Evolutionary conservation across 1,140 invertebrate genomes (phyloP), one percentile per base, ranked within the genome.

Genomic region (Zaprionus vittiger): DNA sequence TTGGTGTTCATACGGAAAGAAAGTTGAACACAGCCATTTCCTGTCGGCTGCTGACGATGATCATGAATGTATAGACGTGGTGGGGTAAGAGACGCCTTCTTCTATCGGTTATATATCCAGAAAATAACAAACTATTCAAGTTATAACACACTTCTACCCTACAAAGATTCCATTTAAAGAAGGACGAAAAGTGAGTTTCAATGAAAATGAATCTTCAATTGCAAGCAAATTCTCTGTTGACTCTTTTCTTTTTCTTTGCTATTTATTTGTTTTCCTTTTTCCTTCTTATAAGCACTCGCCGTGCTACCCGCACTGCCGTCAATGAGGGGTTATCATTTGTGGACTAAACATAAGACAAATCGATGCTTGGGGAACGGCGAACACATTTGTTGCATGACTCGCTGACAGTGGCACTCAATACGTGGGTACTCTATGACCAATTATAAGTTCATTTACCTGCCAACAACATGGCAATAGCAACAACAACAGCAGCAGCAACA

Each of bases 381-480:
- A 52, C 20, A 52, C 47, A 17, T 52, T 20, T 66, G 63, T 20
- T 56, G 63, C 49, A 55, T 65, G 63, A 78, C 55, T 34, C 77
- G 74, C 71, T 65, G 34, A 59, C 74, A 73, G 61, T 83, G 54
- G 57, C 65, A 34, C 38, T 73, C 55, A 52, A 54, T 63, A 55
- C 60, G 41, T 64, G 56, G 49, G 54, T 72, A 49, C 65, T 85
- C 80, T 87, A 73, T 87, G 80, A 83, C 80, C 83, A 87, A 86
- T 87, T 86, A 87, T 87, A 87, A 87, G 85, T 90, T 90, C 85
- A 90, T 90, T 90, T 90, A 90, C 85, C 85, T 80, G 86, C 66
- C 75, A 73, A 47, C 68, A 66, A 52, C 71, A 85, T n/a, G 57
- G 71, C 77, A 77, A 72, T 59, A 77, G 6, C 47, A 66, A 9